Evolutionary conservation across 2,888 invertebrate genomes (phyloP).

Genomic region (Oasisia sp.): DNA sequence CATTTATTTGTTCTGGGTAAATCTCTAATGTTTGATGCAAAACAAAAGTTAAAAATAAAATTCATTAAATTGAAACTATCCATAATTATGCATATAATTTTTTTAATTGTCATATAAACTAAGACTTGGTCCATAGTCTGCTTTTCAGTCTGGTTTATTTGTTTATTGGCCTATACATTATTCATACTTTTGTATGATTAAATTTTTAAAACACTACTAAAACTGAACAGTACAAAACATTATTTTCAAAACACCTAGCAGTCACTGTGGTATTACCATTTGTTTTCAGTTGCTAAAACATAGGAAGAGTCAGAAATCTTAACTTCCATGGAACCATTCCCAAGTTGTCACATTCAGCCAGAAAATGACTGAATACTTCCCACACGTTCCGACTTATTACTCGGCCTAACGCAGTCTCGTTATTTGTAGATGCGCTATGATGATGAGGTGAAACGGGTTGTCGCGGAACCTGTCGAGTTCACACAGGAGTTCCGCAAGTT

Average conservation of each 20-base stretch:
- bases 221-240: not conserved
- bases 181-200: not conserved
- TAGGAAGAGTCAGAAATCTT: not conserved
- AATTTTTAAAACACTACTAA: not conserved
- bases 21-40: too few relatives aligned
- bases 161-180: constrained; percentile 1
- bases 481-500: constrained; percentile 98
- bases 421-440: constrained; percentile 85
- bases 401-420: not conserved
- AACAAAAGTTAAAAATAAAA: too few relatives aligned
- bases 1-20: too few relatives aligned
- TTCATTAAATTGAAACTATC: too few relatives aligned
- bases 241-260: not conserved
- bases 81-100: too few relatives aligned
- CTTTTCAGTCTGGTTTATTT: not conserved
- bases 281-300: not conserved
- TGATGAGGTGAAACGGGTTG: constrained; percentile 95
- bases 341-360: not conserved
- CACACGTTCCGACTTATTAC: too few relatives aligned
- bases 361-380: not conserved
- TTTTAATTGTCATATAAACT: too few relatives aligned
- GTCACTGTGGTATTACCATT: not conserved
- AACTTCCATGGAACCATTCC: not conserved
- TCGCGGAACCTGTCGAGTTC: constrained; percentile 94
- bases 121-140: not conserved